Conservation (phyloP, 2,888 invertebrate species). For the Lepidonotus clava region DNA sequence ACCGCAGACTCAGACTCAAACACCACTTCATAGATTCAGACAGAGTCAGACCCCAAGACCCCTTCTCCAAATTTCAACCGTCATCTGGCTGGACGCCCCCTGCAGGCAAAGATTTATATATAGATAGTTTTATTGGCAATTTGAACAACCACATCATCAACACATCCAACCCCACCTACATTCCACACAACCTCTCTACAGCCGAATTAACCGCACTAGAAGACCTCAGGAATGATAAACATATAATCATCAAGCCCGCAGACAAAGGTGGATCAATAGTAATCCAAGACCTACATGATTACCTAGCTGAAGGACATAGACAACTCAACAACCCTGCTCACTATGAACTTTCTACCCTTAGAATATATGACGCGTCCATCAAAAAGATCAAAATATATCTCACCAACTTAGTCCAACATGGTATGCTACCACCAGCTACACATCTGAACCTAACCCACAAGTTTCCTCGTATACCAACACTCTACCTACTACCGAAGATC, state of each 20-base stretch:
- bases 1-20: too few species aligned
- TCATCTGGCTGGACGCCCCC: conserved; percentile 3
- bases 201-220: neutral
- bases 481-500: conserved; percentile 27
- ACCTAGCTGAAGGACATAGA: neutral
- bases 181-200: neutral
- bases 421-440: neutral
- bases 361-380: neutral
- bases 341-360: neutral
- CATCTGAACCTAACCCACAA: neutral
- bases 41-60: too few species aligned
- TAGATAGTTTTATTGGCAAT: neutral
- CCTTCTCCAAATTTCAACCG: too few species aligned
- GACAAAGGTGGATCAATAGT: conserved; percentile 7
- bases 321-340: neutral
- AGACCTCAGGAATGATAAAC: neutral
- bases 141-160: neutral
- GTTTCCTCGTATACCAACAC: neutral
- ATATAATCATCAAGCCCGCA: conserved; percentile 1
- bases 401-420: neutral
- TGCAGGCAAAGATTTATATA: neutral
- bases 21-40: too few species aligned
- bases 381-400: neutral
- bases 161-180: neutral
- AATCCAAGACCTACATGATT: neutral